These are phyloP conservation scores for Selenia dentaria DNA, from an alignment of 2,888 invertebrate genomes.

Conservation along the genomic window DNA sequence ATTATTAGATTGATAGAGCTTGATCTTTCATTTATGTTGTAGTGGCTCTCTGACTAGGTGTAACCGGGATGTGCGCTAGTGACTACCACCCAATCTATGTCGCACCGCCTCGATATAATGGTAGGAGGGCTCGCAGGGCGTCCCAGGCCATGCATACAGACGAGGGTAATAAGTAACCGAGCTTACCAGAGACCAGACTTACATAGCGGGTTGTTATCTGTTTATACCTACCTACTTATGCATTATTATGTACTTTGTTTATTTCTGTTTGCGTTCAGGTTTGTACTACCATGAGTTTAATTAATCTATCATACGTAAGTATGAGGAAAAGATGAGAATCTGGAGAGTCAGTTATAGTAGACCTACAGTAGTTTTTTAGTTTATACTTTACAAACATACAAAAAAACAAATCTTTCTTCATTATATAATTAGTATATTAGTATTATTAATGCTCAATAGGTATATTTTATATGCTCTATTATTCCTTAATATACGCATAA, in stretches of 20 bases:
- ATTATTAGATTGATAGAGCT: no score
- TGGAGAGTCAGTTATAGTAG: no score
- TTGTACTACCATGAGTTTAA: not conserved
- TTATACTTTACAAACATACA: no score
- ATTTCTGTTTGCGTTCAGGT: not conserved
- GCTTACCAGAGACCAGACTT: slow-evolving; percentile 43
- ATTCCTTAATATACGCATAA: no score
- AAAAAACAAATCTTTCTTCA: no score
- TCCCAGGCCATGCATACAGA: slow-evolving; percentile 84
- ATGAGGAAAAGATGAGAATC: no score
- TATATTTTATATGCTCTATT: no score
- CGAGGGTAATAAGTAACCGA: slow-evolving; percentile 76
- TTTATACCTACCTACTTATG: not conserved
- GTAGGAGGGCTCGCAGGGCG: slow-evolving; percentile 54
- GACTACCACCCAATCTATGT: slow-evolving; percentile 10
- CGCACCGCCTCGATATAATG: slow-evolving; percentile 48
- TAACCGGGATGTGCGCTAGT: slow-evolving; percentile 16
- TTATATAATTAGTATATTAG: no score
- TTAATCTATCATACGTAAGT: slow-evolving; percentile 6
- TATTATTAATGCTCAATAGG: no score
- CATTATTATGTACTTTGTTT: not conserved
- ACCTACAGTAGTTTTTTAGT: no score
- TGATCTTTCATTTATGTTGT: not conserved
- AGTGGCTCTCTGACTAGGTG: slow-evolving; percentile 1
- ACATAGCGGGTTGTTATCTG: slow-evolving; percentile 23